Percentiles rank a stretch among this genome's conserved stretches.
phyloP scores from a whole-genome alignment of 2,797 vertebrate genomes.

The Synaphobranchus kaupii region DNA sequence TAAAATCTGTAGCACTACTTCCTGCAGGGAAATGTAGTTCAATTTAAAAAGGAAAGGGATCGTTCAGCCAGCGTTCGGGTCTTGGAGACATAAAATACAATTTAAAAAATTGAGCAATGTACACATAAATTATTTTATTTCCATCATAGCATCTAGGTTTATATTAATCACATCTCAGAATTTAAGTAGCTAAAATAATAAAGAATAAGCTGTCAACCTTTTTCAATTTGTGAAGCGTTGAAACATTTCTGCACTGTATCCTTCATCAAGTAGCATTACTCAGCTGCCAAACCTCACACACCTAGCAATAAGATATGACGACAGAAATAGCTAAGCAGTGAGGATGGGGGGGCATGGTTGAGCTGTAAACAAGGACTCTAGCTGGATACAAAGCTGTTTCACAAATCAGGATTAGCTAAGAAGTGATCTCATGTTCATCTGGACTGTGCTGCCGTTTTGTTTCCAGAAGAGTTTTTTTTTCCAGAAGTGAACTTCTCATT shows the following conservation, averaged over 20 bases:
- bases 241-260: background rate
- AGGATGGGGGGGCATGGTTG: too few species aligned
- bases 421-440: background rate
- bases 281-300: background rate
- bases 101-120: background rate
- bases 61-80: background rate
- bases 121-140: background rate
- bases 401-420: background rate
- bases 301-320: background rate
- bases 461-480: background rate
- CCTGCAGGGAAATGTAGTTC: conserved; percentile 39
- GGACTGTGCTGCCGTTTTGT: background rate
- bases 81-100: background rate
- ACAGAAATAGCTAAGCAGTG: background rate
- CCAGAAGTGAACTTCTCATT: background rate
- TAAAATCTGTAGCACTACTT: too few species aligned
- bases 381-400: background rate
- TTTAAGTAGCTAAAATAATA: background rate
- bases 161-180: background rate
- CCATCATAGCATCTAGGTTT: background rate
- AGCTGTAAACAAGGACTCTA: background rate
- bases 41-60: background rate
- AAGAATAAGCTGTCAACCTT: background rate
- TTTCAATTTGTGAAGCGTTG: background rate
- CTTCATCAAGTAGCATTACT: background rate